These are phyloP conservation scores for Phrynosoma blainvillii DNA, from an alignment of 2,113 vertebrate species.

Conservation along the genomic window DNA sequence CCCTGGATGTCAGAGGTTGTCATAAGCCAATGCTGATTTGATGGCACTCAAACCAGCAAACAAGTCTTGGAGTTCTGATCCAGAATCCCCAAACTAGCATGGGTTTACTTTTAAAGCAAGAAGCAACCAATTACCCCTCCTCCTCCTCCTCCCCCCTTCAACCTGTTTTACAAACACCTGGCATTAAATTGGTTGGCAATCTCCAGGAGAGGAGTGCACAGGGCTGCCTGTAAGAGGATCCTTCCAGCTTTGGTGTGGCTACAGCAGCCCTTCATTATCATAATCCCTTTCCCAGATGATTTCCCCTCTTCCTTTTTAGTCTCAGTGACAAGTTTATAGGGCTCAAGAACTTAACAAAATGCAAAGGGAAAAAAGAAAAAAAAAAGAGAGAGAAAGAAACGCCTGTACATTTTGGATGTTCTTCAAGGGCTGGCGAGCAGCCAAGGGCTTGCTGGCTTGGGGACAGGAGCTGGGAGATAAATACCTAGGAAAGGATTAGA, in stretches of 20 bases:
- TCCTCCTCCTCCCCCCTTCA: not conserved
- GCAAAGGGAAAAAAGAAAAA: not conserved
- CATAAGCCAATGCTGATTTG: no score
- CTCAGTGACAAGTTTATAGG: slow-evolving; percentile 17
- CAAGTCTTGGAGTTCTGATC: not conserved
- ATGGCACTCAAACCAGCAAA: not conserved
- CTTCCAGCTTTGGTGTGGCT: not conserved
- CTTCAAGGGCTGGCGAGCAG: slow-evolving; percentile 24
- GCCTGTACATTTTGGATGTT: not conserved
- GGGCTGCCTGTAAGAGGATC: not conserved
- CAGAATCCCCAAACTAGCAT: not conserved
- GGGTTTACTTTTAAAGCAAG: not conserved
- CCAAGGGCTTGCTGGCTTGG: not conserved
- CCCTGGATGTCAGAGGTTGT: no score
- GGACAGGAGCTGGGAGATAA: slow-evolving; percentile 24
- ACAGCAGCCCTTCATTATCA: not conserved
- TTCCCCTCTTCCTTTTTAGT: not conserved
- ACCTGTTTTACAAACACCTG: no score
- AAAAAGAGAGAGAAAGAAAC: not conserved
- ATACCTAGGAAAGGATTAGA: slow-evolving; percentile 12
- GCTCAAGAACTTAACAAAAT: not conserved
- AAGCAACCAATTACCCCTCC: not conserved
- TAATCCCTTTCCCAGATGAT: slow-evolving; percentile 9
- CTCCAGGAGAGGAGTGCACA: not conserved
- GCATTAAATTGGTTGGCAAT: not conserved